Base-by-base conservation (phyloP, 2,797 vertebrate species). In the Neosilurus mollespiculum region DNA sequence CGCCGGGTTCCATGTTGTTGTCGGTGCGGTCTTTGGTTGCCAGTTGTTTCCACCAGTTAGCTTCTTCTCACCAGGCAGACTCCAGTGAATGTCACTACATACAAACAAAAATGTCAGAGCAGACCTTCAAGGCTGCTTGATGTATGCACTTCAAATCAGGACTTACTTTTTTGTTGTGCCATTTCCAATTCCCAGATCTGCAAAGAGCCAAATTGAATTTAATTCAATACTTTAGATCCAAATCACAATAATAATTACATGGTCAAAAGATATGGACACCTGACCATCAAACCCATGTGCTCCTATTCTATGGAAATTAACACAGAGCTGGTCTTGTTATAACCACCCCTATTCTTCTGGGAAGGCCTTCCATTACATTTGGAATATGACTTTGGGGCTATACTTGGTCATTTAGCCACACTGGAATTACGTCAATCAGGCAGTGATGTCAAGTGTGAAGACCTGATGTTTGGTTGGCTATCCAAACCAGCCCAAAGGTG, bases 1-100 rank as follows among this genome's bases (percentile, higher is more conserved):
- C 0, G 96, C 95, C 86, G 97, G 96, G n/a, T 95, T 98, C 97
- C 97, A 99, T 9, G 97, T 97, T 86, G 97, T 98, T 78, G 96
- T 96, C 4, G 96, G 97, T 67, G 96, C 97, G 5, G 93, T 94
- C 93, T 97, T 98, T 90, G 97, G 97, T 86, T 98, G 97, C 97
- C 97, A 99, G 91, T 97, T 99, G 89, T 90, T 96, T 89, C 97
- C 97, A 88, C 97, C 97, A 7, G 97, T 99, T 87, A 99, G 91
- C 89, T 94, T 98, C 94, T 96, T 99, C 91, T 98, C 97, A 86
- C 97, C 96, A 58, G 97, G 97, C 85, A 98, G 97, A 94, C 94
- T 97, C 97, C 97, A 99, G 91, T 97, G 96, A 83, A 99, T 95
- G 92, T 98, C 97, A 90, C 97, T 99, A 88, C 26, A 92, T 89